Evolutionary conservation across 1,140 invertebrate species (phyloP), one percentile per base, ranked within the genome.

Genomic region (Ceratosolen fusciceps): DNA sequence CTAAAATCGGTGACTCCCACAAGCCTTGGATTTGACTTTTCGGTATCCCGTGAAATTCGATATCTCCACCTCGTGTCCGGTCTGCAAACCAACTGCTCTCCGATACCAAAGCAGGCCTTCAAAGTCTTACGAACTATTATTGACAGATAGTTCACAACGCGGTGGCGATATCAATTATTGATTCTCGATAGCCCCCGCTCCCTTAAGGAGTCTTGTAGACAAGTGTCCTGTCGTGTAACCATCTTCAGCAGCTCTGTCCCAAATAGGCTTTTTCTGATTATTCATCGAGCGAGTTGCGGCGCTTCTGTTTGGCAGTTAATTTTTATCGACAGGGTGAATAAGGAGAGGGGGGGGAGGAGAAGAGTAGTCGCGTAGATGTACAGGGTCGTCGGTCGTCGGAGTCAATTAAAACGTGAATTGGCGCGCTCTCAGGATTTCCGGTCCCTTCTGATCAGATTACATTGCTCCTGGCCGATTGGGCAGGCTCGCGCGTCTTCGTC

Each of bases 371-470:
- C n/a, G n/a, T n/a, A n/a, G 34, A 31, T 26, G 58, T 62, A 62
- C 31, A 62, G 58, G 34, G 16, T 21, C 21, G 58, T 14, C 31
- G 58, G 12, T 62, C 34, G 14, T 14, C n/a, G 3, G 12, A 56
- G 54, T 8, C n/a, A 37, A 37, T 65, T 19, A 62, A 34, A 29
- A 37, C 16, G 2, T 2, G 60, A 37, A 65, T 34, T 65, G n/a
- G n/a, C 21, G 60, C 31, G 5, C 31, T 65, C 60, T 14, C n/a
- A 37, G 16, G 60, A 49, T 77, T 47, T 47, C 8, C 47, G 52
- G 2, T 16, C 31, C 58, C 60, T 56, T 78, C n/a, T 43, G 62
- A 71, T 72, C 54, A 43, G 12, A 78, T 78, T 78, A 78, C 68
- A 29, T 14, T 21, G 26, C 26, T 72, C 43, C 24, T n/a, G 31